A percentile compares a stretch with the other conserved stretches of the same genome.
Evolutionary conservation across 2,113 vertebrate genomes (phyloP).

Genomic region (Propithecus coquereli): DNA sequence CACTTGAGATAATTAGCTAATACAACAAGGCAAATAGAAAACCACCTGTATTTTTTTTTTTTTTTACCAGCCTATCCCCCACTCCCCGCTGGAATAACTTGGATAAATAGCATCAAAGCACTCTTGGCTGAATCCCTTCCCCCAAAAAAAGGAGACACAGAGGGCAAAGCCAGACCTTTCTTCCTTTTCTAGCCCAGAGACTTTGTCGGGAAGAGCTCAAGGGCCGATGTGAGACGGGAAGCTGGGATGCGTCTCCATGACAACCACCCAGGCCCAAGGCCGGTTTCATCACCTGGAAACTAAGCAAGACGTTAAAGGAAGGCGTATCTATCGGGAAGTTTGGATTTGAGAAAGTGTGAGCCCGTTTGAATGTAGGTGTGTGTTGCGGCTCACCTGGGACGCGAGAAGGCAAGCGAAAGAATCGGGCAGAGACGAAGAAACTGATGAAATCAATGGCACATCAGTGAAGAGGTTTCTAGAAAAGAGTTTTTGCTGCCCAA

Average conservation of each 20-base stretch:
- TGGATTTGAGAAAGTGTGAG: neutral
- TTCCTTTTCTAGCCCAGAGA: constrained; percentile 72
- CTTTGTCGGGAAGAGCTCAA: constrained; percentile 52
- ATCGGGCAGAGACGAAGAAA: neutral
- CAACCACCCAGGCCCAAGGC: constrained; percentile 75
- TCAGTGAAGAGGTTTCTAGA: neutral
- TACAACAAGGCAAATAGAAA: constrained; percentile 67
- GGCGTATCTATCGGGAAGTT: constrained; percentile 6
- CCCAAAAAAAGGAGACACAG: neutral
- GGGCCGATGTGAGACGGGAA: constrained; percentile 63
- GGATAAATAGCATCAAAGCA: constrained; percentile 61
- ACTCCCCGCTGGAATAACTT: constrained; percentile 39
- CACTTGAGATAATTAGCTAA: constrained; percentile 77
- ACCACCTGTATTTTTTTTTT: constrained; percentile 36
- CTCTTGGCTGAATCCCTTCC: constrained; percentile 40
- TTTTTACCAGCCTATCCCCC: neutral
- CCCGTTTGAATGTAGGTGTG: neutral
- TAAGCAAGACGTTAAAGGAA: constrained; percentile 52
- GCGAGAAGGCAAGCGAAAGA: neutral
- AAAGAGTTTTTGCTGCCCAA: neutral
- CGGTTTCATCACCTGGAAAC: constrained; percentile 78
- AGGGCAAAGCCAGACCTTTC: constrained; percentile 64
- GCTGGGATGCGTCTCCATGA: constrained; percentile 80
- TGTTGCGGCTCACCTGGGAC: neutral
- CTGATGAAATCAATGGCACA: neutral